These are phyloP conservation scores for Thalassaphorura encarpata DNA, from an alignment of 1,140 invertebrate genomes.

Conservation along the genomic window DNA sequence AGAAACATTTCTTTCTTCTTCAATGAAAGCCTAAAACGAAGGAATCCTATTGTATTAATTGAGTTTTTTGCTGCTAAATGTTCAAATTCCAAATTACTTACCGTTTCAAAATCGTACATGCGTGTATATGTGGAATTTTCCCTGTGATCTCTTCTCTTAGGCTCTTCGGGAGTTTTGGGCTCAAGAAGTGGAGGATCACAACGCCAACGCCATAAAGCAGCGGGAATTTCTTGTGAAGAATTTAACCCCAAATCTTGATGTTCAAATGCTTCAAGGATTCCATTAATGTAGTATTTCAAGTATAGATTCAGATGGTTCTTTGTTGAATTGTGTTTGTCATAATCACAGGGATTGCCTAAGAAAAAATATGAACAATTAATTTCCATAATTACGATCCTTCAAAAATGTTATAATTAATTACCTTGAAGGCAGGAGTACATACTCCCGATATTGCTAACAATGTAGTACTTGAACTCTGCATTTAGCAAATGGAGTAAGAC, in stretches of 20 bases:
- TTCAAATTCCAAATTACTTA: slow-evolving; percentile 7
- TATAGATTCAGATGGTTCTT: slow-evolving; percentile 5
- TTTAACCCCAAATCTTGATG: neutral
- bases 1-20: slow-evolving; percentile 9
- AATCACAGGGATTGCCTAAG: slow-evolving; percentile 4
- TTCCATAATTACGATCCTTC: neutral
- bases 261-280: slow-evolving; percentile 16
- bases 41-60: neutral
- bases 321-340: neutral
- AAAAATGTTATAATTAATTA: neutral
- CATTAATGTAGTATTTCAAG: slow-evolving; percentile 10
- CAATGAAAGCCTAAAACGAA: slow-evolving; percentile 9
- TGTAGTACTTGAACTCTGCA: slow-evolving; percentile 15
- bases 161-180: neutral
- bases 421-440: slow-evolving; percentile 10
- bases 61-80: neutral
- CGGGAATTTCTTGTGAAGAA: neutral
- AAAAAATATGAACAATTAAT: neutral
- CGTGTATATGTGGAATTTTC: slow-evolving; percentile 2
- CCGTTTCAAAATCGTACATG: slow-evolving; percentile 17
- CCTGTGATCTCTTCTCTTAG: neutral
- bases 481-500: slow-evolving; percentile 14
- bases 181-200: slow-evolving; percentile 16
- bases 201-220: slow-evolving; percentile 4
- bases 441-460: slow-evolving; percentile 10